A percentile compares a stretch with the other conserved stretches of the same genome.
Conservation (phyloP, 2,797 vertebrate species). For the Tiaroga cobitis region DNA sequence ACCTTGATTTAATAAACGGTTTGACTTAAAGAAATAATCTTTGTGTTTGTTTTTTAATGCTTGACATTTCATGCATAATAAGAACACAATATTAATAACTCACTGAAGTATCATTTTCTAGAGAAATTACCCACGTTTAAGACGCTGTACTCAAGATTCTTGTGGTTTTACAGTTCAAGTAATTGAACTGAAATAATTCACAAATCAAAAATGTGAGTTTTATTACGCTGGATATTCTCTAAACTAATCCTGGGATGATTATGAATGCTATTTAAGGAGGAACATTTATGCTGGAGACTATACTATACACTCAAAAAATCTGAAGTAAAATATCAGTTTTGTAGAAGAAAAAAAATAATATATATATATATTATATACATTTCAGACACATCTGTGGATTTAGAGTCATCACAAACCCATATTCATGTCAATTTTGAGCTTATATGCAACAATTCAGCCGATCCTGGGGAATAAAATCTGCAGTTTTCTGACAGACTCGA, state of each 20-base stretch:
- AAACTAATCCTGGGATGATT: not conserved
- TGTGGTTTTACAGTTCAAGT: not conserved
- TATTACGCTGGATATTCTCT: not conserved
- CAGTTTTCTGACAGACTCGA: not conserved
- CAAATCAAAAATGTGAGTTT: not conserved
- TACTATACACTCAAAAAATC: no score
- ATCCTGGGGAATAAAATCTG: not conserved
- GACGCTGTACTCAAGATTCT: not conserved
- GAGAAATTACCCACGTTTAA: not conserved
- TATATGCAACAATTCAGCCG: not conserved
- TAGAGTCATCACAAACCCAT: not conserved
- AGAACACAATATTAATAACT: not conserved
- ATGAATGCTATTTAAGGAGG: no score
- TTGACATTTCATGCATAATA: not conserved
- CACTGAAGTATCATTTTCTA: not conserved
- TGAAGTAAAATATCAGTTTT: no score
- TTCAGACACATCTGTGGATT: not conserved
- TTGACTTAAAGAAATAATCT: constrained; percentile 56
- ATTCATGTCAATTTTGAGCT: not conserved
- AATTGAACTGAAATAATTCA: not conserved
- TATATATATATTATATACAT: no score
- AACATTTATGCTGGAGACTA: no score
- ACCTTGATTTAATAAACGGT: constrained; percentile 68
- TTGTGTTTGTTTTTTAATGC: constrained; percentile 10
- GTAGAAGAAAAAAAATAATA: no score